Evolutionary conservation across 2,888 invertebrate species (phyloP).

Genomic region (Teinopalpus imperialis): DNA sequence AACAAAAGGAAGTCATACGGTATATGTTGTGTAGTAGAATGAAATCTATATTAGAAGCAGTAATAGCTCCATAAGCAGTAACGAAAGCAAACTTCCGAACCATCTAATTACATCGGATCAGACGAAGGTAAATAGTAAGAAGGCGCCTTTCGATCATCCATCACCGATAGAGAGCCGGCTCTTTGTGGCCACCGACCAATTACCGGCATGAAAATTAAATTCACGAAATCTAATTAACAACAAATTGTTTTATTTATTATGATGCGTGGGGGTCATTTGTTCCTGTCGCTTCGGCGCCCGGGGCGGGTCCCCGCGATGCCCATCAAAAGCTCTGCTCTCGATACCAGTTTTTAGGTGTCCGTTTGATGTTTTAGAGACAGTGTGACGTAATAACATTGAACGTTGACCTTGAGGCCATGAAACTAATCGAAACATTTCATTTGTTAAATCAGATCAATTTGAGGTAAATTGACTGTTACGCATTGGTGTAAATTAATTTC

Average conservation of each 20-base stretch:
- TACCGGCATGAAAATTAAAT: constrained; percentile 82
- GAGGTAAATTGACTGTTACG: too few species aligned
- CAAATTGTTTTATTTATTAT: constrained; percentile 83
- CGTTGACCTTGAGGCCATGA: constrained; percentile 31
- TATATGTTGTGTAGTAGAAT: constrained; percentile 36
- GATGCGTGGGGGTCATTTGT: constrained; percentile 80
- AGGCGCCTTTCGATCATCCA: constrained; percentile 78
- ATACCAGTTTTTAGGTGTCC: constrained; percentile 45
- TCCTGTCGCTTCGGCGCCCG: constrained; percentile 63
- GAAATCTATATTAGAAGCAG: constrained; percentile 74
- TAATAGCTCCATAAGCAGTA: constrained; percentile 73
- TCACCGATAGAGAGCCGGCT: constrained; percentile 71
- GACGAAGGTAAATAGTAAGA: constrained; percentile 73
- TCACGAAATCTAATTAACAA: constrained; percentile 83
- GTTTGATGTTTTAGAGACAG: constrained; percentile 39
- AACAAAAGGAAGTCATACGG: too few species aligned
- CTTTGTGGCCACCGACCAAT: constrained; percentile 82
- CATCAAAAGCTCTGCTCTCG: constrained; percentile 37
- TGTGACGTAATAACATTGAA: constrained; percentile 35
- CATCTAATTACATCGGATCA: constrained; percentile 70
- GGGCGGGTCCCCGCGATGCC: constrained; percentile 73
- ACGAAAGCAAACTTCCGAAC: constrained; percentile 77
- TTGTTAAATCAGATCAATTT: too few species aligned
- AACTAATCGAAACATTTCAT: background rate
- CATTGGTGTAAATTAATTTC: too few species aligned